Conservation (phyloP, 2,113 vertebrate species). For the Oncorhynchus keta region DNA sequence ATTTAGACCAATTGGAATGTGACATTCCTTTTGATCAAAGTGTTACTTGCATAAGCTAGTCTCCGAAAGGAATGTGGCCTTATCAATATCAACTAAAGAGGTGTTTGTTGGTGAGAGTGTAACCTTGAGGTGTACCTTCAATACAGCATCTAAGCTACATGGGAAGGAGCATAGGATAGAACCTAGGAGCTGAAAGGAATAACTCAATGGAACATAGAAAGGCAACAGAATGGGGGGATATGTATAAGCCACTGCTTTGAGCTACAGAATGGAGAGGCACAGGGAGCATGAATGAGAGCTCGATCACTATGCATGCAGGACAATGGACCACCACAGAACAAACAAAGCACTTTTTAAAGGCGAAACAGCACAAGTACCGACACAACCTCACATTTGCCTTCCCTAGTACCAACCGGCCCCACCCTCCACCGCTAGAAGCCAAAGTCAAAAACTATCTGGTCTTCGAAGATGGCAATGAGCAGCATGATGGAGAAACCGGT, state of each 20-base stretch:
- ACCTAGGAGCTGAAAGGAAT: not conserved
- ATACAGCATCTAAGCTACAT: not conserved
- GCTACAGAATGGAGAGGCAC: constrained; percentile 39
- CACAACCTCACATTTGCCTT: constrained; percentile 6
- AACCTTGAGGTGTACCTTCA: constrained; percentile 11
- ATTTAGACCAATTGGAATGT: too few relatives aligned
- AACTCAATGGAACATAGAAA: not conserved
- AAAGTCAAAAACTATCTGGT: constrained; percentile 91
- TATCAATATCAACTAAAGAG: not conserved
- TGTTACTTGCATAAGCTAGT: too few relatives aligned
- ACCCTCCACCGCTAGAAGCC: constrained; percentile 76
- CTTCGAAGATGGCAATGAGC: constrained; percentile 96
- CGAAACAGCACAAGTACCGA: constrained; percentile 42
- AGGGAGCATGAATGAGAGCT: constrained; percentile 10
- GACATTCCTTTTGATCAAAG: too few relatives aligned
- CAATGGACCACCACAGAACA: constrained; percentile 24
- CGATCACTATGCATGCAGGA: constrained; percentile 57
- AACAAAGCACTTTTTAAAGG: constrained; percentile 51
- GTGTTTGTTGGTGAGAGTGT: constrained; percentile 1
- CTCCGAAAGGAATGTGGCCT: not conserved
- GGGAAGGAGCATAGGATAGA: not conserved
- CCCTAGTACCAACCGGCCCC: not conserved
- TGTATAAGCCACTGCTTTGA: constrained; percentile 32
- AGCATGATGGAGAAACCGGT: constrained; percentile 95
- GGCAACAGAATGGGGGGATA: constrained; percentile 16